Conservation (phyloP, 1,140 invertebrate species). For the Bombus waltoni region DNA sequence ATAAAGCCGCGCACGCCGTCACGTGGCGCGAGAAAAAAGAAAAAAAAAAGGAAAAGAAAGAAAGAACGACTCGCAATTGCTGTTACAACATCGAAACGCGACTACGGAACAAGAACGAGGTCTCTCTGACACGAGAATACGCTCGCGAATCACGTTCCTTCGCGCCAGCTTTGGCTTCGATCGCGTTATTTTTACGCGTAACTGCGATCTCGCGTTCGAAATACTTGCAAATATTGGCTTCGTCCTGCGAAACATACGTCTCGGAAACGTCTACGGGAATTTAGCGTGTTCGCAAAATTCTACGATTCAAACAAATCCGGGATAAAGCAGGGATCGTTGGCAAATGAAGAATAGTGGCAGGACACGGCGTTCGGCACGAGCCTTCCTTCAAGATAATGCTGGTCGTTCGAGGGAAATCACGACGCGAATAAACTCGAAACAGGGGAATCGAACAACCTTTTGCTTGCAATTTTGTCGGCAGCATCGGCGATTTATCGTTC, state of each 20-base stretch:
- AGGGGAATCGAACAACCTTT: not conserved
- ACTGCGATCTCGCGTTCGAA: not conserved
- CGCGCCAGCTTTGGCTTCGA: not conserved
- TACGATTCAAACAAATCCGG: not conserved
- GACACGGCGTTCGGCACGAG: not conserved
- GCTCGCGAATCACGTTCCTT: not conserved
- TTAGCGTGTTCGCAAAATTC: not conserved
- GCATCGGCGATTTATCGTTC: not conserved
- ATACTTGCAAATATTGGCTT: not conserved
- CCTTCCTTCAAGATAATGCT: not conserved
- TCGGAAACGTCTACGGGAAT: not conserved
- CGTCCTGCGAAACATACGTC: not conserved
- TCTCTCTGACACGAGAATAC: not conserved
- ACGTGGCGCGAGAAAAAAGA: not conserved
- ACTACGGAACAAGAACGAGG: too few species aligned
- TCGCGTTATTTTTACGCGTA: not conserved
- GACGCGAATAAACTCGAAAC: not conserved
- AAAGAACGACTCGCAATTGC: not conserved
- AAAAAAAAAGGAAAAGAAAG: not conserved
- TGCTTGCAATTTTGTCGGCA: not conserved
- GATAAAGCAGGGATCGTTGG: not conserved
- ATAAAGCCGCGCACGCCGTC: not conserved
- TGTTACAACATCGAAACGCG: not conserved
- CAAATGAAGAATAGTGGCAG: constrained; percentile 1
- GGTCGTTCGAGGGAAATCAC: not conserved